Evolutionary conservation across 2,888 invertebrate genomes (phyloP), one percentile per base, ranked within the genome.

Genomic region (Drosophila robusta): DNA sequence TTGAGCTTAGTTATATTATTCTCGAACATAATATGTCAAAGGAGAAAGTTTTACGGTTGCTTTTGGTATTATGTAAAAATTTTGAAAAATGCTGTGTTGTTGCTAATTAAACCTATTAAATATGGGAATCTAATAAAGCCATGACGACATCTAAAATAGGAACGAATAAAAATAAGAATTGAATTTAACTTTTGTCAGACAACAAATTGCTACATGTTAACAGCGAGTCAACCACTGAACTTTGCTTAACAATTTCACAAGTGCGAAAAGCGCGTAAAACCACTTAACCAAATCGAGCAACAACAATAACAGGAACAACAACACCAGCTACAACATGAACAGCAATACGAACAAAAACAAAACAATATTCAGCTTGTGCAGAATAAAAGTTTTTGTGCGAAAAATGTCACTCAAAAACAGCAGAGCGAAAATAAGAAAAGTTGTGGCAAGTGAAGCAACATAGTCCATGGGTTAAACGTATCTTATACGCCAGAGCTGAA

Each of bases 381-480:
- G 36, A 38, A 49, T 44, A 58, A 36, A 73, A 78, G 57, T 61
- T 79, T 80, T 46, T 68, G 86, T 73, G 72, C 55, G 52, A 70
- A 83, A 83, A 77, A 60, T 84, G 85, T 75, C 84, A 82, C 61
- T 82, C 84, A 68, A 66, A 62, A 52, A 47, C 70, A 75, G 62
- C 14, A 41, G 34, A 58, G 41, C 12, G 44, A 69, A 67, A 50
- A 42, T 22, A 46, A 18, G 24, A 51, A 61, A 70, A 62, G 29
- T 70, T 69, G 62, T n/a, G 42, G 26, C 62, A 74, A 68, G 12
- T 38, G 18, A 34, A 34, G 39, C 50, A 42, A 65, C 52, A 61
- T 45, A 46, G 65, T 58, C 58, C 39, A 38, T 55, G 54, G 76
- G 61, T 57, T 70, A 47, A 67, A 44, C 44, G 45, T 51, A 26